Evolutionary conservation across 2,113 vertebrate species (phyloP).

Genomic region (Bufo bufo): DNA sequence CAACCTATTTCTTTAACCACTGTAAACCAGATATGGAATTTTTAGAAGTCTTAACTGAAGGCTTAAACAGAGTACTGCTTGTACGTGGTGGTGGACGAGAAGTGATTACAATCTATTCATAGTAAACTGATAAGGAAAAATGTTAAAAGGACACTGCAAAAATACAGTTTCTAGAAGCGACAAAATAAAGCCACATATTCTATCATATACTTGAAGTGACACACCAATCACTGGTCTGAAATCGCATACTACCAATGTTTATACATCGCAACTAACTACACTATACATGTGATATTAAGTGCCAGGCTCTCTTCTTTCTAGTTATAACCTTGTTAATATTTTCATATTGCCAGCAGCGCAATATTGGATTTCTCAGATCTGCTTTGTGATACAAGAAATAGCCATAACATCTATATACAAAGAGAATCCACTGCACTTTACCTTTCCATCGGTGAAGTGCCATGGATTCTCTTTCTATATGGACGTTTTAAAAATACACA

Average conservation of each 20-base stretch:
- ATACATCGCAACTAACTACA: neutral
- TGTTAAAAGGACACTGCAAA: constrained; percentile 29
- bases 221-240: neutral
- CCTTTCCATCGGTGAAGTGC: too few relatives aligned
- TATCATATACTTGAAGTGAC: constrained; percentile 54
- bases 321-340: neutral
- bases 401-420: too few relatives aligned
- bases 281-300: neutral
- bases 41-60: constrained; percentile 92
- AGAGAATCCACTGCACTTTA: too few relatives aligned
- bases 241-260: neutral
- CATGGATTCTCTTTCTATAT: neutral
- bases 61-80: constrained; percentile 87
- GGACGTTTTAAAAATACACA: neutral
- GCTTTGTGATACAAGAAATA: too few relatives aligned
- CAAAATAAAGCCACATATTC: constrained; percentile 20
- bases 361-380: neutral
- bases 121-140: constrained; percentile 37
- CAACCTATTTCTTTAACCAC: constrained; percentile 64
- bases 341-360: neutral
- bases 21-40: constrained; percentile 87
- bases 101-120: constrained; percentile 98
- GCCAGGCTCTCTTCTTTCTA: neutral
- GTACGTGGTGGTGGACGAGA: constrained; percentile 92
- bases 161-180: neutral